phyloP scores from a whole-genome alignment of 2,113 vertebrate species.

The Anarrhichthys ocellatus region DNA sequence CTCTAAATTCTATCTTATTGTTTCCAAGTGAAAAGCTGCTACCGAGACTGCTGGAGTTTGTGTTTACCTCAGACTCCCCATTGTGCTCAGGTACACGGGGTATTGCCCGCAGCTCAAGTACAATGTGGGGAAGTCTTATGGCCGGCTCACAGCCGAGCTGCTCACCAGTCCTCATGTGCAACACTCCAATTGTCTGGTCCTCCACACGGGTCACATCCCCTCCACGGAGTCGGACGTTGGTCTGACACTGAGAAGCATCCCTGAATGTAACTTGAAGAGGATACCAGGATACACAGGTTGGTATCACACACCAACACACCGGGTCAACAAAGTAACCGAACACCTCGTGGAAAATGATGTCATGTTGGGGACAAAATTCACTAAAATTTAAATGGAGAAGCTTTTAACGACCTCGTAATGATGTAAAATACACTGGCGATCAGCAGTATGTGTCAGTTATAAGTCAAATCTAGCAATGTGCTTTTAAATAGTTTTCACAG shows the following conservation, averaged over 20 bases:
- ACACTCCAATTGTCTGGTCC: constrained; percentile 70
- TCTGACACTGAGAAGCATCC: constrained; percentile 29
- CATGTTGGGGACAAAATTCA: background rate
- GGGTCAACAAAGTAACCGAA: constrained; percentile 21
- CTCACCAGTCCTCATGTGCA: constrained; percentile 71
- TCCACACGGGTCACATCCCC: constrained; percentile 52
- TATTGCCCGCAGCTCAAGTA: constrained; percentile 85
- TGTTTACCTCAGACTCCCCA: background rate
- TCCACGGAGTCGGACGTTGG: constrained; percentile 6
- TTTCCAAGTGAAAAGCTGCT: background rate
- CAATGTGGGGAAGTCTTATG: constrained; percentile 81
- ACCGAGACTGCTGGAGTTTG: background rate
- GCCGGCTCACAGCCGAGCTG: constrained; percentile 79
- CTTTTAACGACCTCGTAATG: background rate
- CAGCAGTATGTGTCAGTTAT: background rate
- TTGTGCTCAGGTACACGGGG: constrained; percentile 80
- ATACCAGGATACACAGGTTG: constrained; percentile 87
- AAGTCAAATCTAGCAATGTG: background rate
- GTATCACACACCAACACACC: constrained; percentile 17
- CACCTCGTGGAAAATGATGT: background rate
- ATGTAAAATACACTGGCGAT: background rate
- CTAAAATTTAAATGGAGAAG: background rate
- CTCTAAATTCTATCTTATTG: background rate
- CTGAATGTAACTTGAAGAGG: constrained; percentile 61
- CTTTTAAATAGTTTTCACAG: background rate